Evolutionary conservation across 2,888 invertebrate genomes (phyloP).

Genomic region (Bellardia pandia): DNA sequence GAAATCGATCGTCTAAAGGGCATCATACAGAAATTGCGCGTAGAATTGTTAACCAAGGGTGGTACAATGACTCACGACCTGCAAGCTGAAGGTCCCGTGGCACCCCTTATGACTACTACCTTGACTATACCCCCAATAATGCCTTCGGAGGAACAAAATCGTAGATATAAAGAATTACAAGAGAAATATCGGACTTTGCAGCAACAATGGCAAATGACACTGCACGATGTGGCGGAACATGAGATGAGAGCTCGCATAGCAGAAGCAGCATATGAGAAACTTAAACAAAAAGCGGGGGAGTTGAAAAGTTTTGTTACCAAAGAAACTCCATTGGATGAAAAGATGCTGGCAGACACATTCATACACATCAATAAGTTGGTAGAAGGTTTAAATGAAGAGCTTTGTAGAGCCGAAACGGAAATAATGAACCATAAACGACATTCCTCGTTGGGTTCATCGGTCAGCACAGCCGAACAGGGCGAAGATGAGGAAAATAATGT

Average conservation of each 20-base stretch:
- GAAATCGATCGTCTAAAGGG: slow-evolving; percentile 91
- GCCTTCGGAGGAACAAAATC: slow-evolving; percentile 67
- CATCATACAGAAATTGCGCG: slow-evolving; percentile 88
- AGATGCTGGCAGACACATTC: slow-evolving; percentile 74
- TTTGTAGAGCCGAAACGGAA: slow-evolving; percentile 78
- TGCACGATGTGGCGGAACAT: slow-evolving; percentile 89
- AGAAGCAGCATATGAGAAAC: slow-evolving; percentile 88
- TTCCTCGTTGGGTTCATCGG: slow-evolving; percentile 49
- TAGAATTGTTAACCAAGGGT: slow-evolving; percentile 85
- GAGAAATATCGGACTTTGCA: slow-evolving; percentile 88
- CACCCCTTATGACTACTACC: slow-evolving; percentile 28
- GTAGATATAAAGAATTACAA: slow-evolving; percentile 80
- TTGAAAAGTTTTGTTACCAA: slow-evolving; percentile 86
- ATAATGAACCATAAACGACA: slow-evolving; percentile 77
- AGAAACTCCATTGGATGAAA: slow-evolving; percentile 75
- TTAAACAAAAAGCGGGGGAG: slow-evolving; percentile 86
- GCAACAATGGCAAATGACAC: slow-evolving; percentile 87
- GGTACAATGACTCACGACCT: slow-evolving; percentile 74
- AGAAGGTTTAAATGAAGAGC: slow-evolving; percentile 77
- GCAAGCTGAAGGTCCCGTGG: slow-evolving; percentile 66
- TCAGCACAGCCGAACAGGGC: slow-evolving; percentile 32
- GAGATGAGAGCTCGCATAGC: slow-evolving; percentile 89
- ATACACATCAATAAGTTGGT: slow-evolving; percentile 77
- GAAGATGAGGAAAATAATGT: slow-evolving; percentile 88
- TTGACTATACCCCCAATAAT: slow-evolving; percentile 63